Percentiles rank a stretch among this genome's conserved stretches.
Conservation (phyloP, 2,113 vertebrate species). For the Noctilio leporinus region DNA sequence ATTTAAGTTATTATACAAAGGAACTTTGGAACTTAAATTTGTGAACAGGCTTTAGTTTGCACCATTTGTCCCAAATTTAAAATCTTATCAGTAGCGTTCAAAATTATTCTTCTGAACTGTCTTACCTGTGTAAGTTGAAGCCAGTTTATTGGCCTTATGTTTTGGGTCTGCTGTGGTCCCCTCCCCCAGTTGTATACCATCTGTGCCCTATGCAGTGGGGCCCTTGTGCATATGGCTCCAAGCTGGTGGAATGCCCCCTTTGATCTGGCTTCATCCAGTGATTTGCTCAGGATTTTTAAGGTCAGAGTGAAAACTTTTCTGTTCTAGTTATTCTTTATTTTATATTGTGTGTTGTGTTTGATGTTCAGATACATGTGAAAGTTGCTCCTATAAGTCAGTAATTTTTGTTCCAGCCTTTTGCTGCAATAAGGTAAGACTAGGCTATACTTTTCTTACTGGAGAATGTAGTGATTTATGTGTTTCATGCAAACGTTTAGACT, state of each 20-base stretch:
- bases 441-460: constrained; percentile 25
- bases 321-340: constrained; percentile 64
- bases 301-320: constrained; percentile 67
- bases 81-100: constrained; percentile 25
- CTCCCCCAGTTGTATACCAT: constrained; percentile 53
- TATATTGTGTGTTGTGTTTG: constrained; percentile 67
- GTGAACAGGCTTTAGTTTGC: neutral
- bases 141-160: constrained; percentile 50
- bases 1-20: neutral
- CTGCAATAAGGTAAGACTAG: constrained; percentile 63
- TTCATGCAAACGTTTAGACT: neutral
- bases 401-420: constrained; percentile 66
- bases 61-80: constrained; percentile 38
- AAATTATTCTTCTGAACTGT: neutral
- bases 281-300: constrained; percentile 70
- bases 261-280: constrained; percentile 69
- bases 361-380: constrained; percentile 66
- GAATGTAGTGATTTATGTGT: constrained; percentile 35
- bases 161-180: constrained; percentile 15
- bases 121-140: constrained; percentile 50
- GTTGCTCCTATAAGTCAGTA: constrained; percentile 51
- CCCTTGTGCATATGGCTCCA: constrained; percentile 68
- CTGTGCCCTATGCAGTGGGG: constrained; percentile 53
- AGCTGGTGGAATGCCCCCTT: constrained; percentile 61
- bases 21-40: neutral